phyloP scores from a whole-genome alignment of 2,797 vertebrate genomes.

The Falco cherrug region DNA sequence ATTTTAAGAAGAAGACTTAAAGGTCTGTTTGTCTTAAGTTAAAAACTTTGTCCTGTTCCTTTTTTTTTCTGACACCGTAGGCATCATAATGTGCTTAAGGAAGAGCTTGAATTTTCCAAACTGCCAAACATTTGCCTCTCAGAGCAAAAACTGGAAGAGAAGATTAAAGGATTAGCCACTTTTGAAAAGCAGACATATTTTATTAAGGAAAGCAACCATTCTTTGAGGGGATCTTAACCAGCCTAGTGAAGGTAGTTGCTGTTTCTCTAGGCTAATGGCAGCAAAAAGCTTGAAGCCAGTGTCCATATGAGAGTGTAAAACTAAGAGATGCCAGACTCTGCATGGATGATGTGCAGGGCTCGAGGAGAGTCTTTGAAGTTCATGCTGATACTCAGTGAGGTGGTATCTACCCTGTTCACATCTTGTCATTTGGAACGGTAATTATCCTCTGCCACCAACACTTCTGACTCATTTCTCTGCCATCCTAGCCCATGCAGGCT shows the following conservation, averaged over 20 bases:
- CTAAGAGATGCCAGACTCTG: background rate
- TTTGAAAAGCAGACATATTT: background rate
- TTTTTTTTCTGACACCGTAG: background rate
- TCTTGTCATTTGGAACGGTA: background rate
- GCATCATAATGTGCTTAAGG: background rate
- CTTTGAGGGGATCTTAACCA: background rate
- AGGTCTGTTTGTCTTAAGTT: background rate
- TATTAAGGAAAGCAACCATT: background rate
- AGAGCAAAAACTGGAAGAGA: background rate
- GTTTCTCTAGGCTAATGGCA: background rate
- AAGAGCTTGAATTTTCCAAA: background rate
- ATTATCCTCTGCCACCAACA: background rate
- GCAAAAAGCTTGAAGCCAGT: background rate
- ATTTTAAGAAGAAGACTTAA: background rate
- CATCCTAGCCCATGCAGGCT: background rate
- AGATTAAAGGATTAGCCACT: background rate
- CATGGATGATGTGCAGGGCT: no score
- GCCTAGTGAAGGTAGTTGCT: background rate
- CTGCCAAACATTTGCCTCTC: background rate
- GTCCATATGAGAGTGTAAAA: background rate
- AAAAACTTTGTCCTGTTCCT: background rate
- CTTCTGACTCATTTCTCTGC: background rate
- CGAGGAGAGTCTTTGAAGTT: background rate
- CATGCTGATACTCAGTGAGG: background rate
- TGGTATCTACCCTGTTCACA: background rate